These are phyloP conservation scores for Pharmacophagus antenor DNA, from an alignment of 2,888 invertebrate species.

Conservation along the genomic window DNA sequence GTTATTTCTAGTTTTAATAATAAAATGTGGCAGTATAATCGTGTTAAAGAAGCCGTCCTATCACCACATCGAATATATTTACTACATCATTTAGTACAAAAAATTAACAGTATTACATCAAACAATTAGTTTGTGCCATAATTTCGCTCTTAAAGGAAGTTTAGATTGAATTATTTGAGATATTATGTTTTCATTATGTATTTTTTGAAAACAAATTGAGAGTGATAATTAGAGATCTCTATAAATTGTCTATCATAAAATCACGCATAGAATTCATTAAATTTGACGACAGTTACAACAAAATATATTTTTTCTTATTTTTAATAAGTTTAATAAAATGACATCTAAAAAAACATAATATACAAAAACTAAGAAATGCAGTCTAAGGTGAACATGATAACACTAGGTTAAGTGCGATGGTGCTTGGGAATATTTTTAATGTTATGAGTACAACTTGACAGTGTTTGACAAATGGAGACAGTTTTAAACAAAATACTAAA, in stretches of 20 bases:
- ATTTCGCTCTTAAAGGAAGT: slow-evolving; percentile 29
- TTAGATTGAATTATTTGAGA: too few species aligned
- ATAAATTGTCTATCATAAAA: background rate
- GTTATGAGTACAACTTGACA: slow-evolving; percentile 6
- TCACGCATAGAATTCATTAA: slow-evolving; percentile 1
- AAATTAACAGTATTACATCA: slow-evolving; percentile 53
- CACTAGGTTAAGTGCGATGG: slow-evolving; percentile 38
- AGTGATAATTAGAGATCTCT: slow-evolving; percentile 12
- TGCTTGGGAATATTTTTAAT: slow-evolving; percentile 46
- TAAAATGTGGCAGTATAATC: background rate
- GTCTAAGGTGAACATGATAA: slow-evolving; percentile 3
- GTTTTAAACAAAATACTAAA: background rate
- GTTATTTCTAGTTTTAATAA: background rate
- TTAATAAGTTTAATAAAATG: background rate
- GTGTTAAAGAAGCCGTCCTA: slow-evolving; percentile 26
- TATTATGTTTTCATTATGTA: too few species aligned
- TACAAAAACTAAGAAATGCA: too few species aligned
- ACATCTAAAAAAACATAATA: background rate
- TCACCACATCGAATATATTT: slow-evolving; percentile 35
- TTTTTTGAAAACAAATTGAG: slow-evolving; percentile 1
- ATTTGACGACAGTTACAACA: background rate
- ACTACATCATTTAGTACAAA: slow-evolving; percentile 44
- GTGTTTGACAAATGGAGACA: background rate
- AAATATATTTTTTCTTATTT: background rate
- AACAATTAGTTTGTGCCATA: slow-evolving; percentile 57